Base-by-base conservation (phyloP, 2,888 invertebrate genomes). In the Glaucopsyche alexis region DNA sequence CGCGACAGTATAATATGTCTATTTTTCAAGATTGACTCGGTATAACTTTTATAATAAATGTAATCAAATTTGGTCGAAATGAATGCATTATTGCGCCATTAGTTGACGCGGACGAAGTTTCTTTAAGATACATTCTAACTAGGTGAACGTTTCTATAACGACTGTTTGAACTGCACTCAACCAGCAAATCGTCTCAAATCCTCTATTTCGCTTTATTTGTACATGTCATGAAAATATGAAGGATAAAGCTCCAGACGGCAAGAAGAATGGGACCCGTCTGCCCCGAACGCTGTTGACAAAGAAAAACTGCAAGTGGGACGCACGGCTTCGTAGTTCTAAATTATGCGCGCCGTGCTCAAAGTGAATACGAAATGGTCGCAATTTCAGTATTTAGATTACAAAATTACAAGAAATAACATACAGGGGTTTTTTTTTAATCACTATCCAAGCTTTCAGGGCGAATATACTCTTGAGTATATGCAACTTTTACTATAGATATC, bases 351-450 rank as follows among this genome's bases (percentile, higher is more conserved):
- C 38, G 64, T 45, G 49, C 72, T 72, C 66, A 19, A 50, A 72
- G 72, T 67, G 67, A 72, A 72, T 67, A 52, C 66, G 19, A 42
- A 72, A 72, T 72, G 49, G 72, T 50, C 19, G 72, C 47, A 45
- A 45, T 71, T 49, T 47, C n/a, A 74, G 55, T 49, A 66, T 55
- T 70, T 38, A 71, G 16, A 73, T 71, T 66, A 29, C 29, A 29
- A 29, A 1, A 65, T 84, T 84, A 86, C 84, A 84, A 84, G 77
- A 79, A 80, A 79, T 76, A n/a, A n/a, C n/a, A n/a, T n/a, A n/a
- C n/a, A n/a, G n/a, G n/a, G n/a, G n/a, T n/a, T n/a, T n/a, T n/a
- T n/a, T n/a, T n/a, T n/a, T n/a, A n/a, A n/a, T n/a, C n/a, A n/a
- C n/a, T n/a, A n/a, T n/a, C n/a, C n/a, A n/a, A n/a, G n/a, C n/a